phyloP scores from a whole-genome alignment of 1,140 invertebrate genomes.

The Drosophila paulistorum region DNA sequence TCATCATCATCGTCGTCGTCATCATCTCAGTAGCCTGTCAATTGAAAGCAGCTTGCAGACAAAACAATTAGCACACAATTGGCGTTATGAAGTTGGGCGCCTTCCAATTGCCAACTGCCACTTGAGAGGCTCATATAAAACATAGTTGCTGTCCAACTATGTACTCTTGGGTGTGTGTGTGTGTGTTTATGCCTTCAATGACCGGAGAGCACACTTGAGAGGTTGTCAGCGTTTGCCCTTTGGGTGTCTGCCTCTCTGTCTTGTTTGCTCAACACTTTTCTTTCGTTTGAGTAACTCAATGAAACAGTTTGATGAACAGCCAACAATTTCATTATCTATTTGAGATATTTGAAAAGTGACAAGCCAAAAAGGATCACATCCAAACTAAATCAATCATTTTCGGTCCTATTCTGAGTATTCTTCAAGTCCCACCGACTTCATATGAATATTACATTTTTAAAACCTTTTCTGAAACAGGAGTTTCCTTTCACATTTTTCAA shows the following conservation, averaged over 20 bases:
- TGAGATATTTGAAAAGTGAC: no score
- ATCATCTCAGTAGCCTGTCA: conserved; percentile 15
- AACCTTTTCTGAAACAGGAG: no score
- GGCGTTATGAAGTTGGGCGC: conserved; percentile 22
- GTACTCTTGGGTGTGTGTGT: neutral
- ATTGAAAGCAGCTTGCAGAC: conserved; percentile 22
- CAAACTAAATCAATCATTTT: no score
- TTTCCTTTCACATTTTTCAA: no score
- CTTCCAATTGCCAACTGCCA: conserved; percentile 12
- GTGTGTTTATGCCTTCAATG: conserved; percentile 1
- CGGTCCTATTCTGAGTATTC: no score
- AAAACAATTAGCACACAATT: conserved; percentile 33
- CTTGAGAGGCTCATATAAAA: neutral
- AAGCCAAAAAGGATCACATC: no score
- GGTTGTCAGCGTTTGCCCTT: conserved; percentile 42
- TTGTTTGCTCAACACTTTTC: conserved; percentile 42
- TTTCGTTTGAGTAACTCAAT: conserved; percentile 4
- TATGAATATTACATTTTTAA: no score
- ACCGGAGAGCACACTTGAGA: conserved; percentile 12
- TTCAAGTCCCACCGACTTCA: no score
- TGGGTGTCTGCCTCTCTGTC: conserved; percentile 2
- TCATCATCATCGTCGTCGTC: neutral
- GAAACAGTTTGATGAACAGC: conserved; percentile 11
- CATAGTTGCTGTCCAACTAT: conserved; percentile 1
- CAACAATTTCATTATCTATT: no score